Percentiles rank a stretch among this genome's conserved stretches.
phyloP scores from a whole-genome alignment of 23 tunicate species.

The Halocynthia aurantium region DNA sequence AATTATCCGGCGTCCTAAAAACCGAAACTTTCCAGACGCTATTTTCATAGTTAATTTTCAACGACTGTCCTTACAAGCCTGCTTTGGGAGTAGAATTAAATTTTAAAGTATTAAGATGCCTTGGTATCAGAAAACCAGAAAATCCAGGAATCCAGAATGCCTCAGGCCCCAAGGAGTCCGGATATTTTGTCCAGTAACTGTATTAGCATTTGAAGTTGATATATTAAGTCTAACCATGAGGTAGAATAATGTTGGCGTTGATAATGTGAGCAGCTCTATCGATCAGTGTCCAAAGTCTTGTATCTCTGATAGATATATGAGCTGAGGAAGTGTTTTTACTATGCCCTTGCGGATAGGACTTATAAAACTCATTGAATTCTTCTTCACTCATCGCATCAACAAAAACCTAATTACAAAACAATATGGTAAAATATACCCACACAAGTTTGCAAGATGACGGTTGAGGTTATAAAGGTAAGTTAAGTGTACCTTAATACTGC shows the following conservation, averaged over 20 bases:
- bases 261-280: slow-evolving; percentile 55
- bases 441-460: neutral
- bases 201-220: too few relatives aligned
- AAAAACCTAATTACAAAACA: slow-evolving; percentile 15
- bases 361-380: neutral
- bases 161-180: too few relatives aligned
- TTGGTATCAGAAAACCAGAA: too few relatives aligned
- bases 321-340: neutral
- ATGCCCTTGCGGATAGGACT: slow-evolving; percentile 7
- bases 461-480: neutral
- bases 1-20: too few relatives aligned
- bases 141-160: too few relatives aligned
- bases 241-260: slow-evolving; percentile 41
- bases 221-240: slow-evolving; percentile 17
- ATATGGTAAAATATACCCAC: neutral
- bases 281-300: slow-evolving; percentile 31
- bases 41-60: too few relatives aligned
- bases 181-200: too few relatives aligned
- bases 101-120: too few relatives aligned
- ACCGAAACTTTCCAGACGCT: too few relatives aligned
- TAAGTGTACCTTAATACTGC: slow-evolving; percentile 46
- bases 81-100: too few relatives aligned
- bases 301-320: slow-evolving; percentile 33
- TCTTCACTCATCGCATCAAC: slow-evolving; percentile 34
- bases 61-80: too few relatives aligned